Evolutionary conservation across 2,797 vertebrate genomes (phyloP).

Genomic region (Sphenodon punctatus): DNA sequence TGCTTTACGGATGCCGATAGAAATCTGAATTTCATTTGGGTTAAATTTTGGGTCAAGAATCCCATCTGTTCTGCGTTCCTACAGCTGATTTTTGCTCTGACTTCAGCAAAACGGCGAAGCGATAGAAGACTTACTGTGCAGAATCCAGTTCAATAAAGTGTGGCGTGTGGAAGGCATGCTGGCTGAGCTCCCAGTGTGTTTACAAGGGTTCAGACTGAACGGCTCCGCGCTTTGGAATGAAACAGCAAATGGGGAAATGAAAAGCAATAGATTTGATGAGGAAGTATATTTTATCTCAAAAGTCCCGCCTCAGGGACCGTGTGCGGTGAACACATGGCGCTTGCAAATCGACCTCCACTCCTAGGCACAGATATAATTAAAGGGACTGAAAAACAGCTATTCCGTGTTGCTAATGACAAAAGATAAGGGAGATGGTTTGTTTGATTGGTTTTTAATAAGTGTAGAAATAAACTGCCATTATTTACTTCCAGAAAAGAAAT

Average conservation of each 20-base stretch:
- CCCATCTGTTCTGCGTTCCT: neutral
- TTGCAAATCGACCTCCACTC: too few relatives aligned
- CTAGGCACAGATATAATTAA: neutral
- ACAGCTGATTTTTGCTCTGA: neutral
- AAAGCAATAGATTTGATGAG: rapidly evolving
- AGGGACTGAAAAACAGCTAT: neutral
- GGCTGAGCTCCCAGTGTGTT: neutral
- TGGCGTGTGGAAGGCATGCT: rapidly evolving
- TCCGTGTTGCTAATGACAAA: neutral
- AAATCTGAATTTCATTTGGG: rapidly evolving
- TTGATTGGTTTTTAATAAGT: neutral
- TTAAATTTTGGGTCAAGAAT: rapidly evolving
- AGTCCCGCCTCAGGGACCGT: rapidly evolving
- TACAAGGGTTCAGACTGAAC: too few relatives aligned
- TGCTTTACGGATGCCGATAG: neutral
- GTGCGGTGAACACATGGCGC: rapidly evolving
- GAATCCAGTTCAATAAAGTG: neutral
- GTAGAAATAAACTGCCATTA: neutral
- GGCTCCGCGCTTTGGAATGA: neutral
- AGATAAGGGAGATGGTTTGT: rapidly evolving
- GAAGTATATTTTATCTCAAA: rapidly evolving
- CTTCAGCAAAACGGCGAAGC: neutral
- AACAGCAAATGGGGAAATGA: neutral
- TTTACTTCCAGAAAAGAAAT: neutral
- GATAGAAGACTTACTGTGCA: neutral